Evolutionary conservation across 2,888 invertebrate genomes (phyloP), one percentile per base, ranked within the genome.

Genomic region (Epirrita christyi): DNA sequence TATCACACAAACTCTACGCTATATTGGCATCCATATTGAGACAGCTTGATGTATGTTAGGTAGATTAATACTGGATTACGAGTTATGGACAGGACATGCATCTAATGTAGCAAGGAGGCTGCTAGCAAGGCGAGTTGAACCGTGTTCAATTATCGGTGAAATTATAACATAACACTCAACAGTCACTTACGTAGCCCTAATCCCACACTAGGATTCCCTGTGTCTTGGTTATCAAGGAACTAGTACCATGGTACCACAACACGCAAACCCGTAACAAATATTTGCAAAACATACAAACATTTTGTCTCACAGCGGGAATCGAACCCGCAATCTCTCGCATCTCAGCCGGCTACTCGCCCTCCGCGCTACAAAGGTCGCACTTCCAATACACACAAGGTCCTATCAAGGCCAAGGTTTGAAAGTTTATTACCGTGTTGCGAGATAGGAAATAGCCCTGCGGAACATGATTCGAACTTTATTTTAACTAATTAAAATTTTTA

Each of bases 61-160:
- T 38, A 40, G 38, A 48, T 48, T 28, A 47, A 47, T 47, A 27
- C 37, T 8, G 0, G 13, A 11, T 38, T 8, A 38, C 7, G 13
- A 38, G 38, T 28, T 38, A 47, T 47, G 47, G 27, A 14, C 28
- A 28, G 29, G 45, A 45, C 32, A 34, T 47, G 38, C 14, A 10
- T 46, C 27, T 38, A 37, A 28, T 47, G 47, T 28, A 46, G 36
- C 27, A 5, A 14, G 47, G 3, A 14, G 47, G 3, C 38, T 38
- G 47, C 47, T 38, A 49, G 40, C 13, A 14, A 15, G 48, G 48
- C 48, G 38, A 14, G 8, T 47, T 47, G 47, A 47, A 38, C 37
- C 13, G 1, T 11, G 28, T 47, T 38, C 47, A 47, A 38, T 28
- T 21, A 34, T n/a, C 28, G 40, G 1, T n/a, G 1, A 11, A 44